These are phyloP conservation scores for Mustela nigripes DNA, from an alignment of 2,113 vertebrate genomes.

Conservation along the genomic window DNA sequence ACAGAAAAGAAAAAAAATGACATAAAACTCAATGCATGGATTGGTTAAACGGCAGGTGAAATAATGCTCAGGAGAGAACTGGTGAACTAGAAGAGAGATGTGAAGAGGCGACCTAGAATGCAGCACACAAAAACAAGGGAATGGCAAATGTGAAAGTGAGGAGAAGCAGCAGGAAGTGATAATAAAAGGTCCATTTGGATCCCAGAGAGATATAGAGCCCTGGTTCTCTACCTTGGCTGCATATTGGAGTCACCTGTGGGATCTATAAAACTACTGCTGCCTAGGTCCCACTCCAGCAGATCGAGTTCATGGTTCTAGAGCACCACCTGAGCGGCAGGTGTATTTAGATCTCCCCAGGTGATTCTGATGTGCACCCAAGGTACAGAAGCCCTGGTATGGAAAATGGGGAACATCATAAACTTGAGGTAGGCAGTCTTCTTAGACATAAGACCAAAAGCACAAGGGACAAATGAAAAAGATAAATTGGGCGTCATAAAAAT, in stretches of 20 bases:
- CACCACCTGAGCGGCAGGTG: background rate
- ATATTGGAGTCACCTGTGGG: background rate
- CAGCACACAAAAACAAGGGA: background rate
- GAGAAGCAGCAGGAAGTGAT: conserved; percentile 19
- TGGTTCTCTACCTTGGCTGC: background rate
- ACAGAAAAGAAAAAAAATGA: background rate
- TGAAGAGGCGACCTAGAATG: conserved; percentile 1
- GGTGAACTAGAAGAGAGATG: conserved; percentile 9
- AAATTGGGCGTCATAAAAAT: background rate
- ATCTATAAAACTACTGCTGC: background rate
- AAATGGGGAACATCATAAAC: background rate
- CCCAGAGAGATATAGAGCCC: background rate
- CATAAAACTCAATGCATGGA: background rate
- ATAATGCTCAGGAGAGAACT: background rate
- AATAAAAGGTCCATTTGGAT: background rate
- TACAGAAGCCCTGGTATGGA: background rate
- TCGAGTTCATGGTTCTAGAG: background rate
- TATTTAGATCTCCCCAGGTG: background rate
- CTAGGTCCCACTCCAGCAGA: background rate
- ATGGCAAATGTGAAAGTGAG: background rate
- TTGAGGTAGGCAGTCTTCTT: background rate
- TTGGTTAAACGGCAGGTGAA: background rate
- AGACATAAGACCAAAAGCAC: background rate
- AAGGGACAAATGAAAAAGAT: background rate
- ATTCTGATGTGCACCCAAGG: conserved; percentile 28